Conservation (phyloP, 2,888 invertebrate genomes). For the Patella pellucida region DNA sequence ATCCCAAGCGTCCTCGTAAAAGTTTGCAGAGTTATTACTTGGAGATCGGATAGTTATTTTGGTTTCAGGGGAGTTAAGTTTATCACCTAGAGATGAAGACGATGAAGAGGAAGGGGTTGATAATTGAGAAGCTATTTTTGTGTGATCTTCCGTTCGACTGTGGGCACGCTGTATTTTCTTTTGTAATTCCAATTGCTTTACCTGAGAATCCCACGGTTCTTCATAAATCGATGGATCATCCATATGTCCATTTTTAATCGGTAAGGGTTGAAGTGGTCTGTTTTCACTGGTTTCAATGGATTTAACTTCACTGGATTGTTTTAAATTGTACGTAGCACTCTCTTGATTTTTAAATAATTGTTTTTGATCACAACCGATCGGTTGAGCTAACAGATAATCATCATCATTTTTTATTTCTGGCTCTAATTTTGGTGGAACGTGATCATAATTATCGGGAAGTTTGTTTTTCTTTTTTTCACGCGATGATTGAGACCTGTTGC, state of each 20-base stretch:
- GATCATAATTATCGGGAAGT: not conserved
- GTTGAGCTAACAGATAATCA: not conserved
- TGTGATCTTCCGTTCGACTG: not conserved
- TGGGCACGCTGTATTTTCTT: slow-evolving; percentile 31
- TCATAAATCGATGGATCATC: slow-evolving; percentile 39
- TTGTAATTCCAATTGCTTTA: slow-evolving; percentile 42
- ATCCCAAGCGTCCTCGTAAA: slow-evolving; percentile 44
- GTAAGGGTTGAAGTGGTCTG: not conserved
- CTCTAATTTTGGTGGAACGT: not conserved
- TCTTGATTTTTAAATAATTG: not conserved
- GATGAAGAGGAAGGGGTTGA: not conserved
- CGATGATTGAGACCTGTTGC: not conserved
- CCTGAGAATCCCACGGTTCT: slow-evolving; percentile 57
- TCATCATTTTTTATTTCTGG: not conserved
- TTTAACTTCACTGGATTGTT: not conserved
- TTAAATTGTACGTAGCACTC: not conserved
- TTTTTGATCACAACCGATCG: not conserved
- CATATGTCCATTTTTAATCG: slow-evolving; percentile 1
- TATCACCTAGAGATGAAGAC: slow-evolving; percentile 4
- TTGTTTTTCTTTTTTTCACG: not conserved
- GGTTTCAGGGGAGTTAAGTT: slow-evolving; percentile 2
- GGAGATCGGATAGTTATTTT: not conserved
- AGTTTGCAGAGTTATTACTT: slow-evolving; percentile 14
- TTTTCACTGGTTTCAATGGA: not conserved
- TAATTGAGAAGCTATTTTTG: not conserved